Evolutionary conservation across 2,888 invertebrate species (phyloP).

Genomic region (Xanthia togata): DNA sequence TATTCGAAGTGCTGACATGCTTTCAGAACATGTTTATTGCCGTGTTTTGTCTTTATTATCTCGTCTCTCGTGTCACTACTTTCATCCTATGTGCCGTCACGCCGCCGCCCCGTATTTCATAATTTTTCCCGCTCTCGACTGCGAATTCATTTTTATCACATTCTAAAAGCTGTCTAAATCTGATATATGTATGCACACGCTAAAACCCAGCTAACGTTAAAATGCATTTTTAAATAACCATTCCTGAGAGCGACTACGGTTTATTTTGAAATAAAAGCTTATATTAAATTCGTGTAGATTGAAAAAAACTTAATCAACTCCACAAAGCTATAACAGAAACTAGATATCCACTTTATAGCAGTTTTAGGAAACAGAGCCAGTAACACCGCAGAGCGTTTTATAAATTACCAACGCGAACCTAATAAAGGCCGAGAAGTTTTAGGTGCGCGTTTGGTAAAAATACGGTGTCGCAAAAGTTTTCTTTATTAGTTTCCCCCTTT

Average conservation of each 20-base stretch:
- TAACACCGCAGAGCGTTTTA: conserved; percentile 79
- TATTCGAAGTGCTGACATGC: conserved; percentile 82
- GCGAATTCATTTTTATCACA: conserved; percentile 75
- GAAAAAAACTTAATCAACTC: conserved; percentile 79
- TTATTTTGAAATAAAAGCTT: conserved; percentile 58
- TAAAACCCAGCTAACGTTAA: conserved; percentile 68
- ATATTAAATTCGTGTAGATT: conserved; percentile 71
- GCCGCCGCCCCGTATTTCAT: conserved; percentile 74
- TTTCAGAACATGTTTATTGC: conserved; percentile 85
- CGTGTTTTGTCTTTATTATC: conserved; percentile 86
- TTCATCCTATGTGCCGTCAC: conserved; percentile 68
- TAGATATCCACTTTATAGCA: conserved; percentile 76
- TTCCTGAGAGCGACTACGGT: conserved; percentile 43
- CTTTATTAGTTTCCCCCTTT: conserved; percentile 90
- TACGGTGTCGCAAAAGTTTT: conserved; percentile 90
- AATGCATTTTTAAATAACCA: conserved; percentile 63
- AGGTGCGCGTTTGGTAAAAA: conserved; percentile 88
- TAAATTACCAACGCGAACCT: conserved; percentile 84
- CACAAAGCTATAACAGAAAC: conserved; percentile 73
- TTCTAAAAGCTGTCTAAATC: conserved; percentile 77
- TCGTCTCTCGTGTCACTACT: conserved; percentile 80
- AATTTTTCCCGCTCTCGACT: conserved; percentile 75
- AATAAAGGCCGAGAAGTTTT: conserved; percentile 87
- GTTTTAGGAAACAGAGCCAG: conserved; percentile 74
- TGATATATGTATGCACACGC: conserved; percentile 69